Conservation (phyloP, 2,888 invertebrate species). For the Lithophane leautieri region DNA sequence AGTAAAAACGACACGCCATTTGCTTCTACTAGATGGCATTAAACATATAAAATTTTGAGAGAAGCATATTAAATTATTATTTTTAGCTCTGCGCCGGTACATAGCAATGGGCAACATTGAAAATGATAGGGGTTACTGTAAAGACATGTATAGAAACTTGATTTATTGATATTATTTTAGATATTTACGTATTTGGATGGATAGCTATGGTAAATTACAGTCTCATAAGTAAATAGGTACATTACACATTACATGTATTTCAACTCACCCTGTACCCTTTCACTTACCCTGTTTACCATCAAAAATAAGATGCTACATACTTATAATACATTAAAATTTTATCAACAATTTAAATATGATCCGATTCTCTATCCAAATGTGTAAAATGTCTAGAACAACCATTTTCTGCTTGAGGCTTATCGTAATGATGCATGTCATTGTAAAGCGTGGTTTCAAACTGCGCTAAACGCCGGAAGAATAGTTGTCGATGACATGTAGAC, state of each 20-base stretch:
- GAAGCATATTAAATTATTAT: conserved; percentile 37
- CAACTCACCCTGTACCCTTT: conserved; percentile 20
- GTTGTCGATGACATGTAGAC: conserved; percentile 4
- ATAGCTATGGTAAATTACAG: conserved; percentile 23
- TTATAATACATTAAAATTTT: conserved; percentile 2
- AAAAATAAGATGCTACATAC: conserved; percentile 3
- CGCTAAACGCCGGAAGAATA: conserved; percentile 12
- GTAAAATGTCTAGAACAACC: conserved; percentile 56
- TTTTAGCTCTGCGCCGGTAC: conserved; percentile 21
- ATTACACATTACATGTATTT: conserved; percentile 21
- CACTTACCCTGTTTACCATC: conserved; percentile 2
- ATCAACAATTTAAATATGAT: not conserved
- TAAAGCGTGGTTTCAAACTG: conserved; percentile 50
- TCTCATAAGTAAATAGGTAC: conserved; percentile 22
- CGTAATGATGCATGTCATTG: conserved; percentile 16
- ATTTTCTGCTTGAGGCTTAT: conserved; percentile 39
- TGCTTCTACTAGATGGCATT: conserved; percentile 48
- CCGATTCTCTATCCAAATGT: conserved; percentile 53
- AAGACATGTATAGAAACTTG: conserved; percentile 66
- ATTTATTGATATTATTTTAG: conserved; percentile 62
- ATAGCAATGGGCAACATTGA: conserved; percentile 30
- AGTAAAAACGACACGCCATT: conserved; percentile 57
- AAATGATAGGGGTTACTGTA: conserved; percentile 60
- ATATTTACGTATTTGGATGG: conserved; percentile 58
- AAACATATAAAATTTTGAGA: conserved; percentile 41